Percentiles rank a stretch among this genome's conserved stretches.
Evolutionary conservation across 2,797 vertebrate genomes (phyloP).

Genomic region (Lacerta viridis): DNA sequence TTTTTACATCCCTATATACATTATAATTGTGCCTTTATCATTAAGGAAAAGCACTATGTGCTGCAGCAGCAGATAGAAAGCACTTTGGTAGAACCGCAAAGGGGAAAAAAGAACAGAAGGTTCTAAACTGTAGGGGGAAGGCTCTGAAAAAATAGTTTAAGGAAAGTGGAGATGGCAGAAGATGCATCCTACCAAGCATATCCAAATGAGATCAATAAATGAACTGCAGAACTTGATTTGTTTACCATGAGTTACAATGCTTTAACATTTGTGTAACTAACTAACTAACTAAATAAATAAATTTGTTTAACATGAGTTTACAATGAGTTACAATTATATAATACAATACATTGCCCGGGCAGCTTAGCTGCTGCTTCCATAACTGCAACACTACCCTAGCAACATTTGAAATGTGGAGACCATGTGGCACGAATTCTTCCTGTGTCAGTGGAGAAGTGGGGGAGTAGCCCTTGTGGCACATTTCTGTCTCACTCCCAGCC

Average conservation of each 20-base stretch:
- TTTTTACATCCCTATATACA: background rate
- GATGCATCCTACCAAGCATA: background rate
- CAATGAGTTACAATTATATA: too few species aligned
- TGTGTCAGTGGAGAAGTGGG: background rate
- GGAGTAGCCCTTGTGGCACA: background rate
- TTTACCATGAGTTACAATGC: background rate
- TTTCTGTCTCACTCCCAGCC: too few species aligned
- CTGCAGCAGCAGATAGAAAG: background rate
- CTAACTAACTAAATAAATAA: too few species aligned
- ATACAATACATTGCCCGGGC: too few species aligned
- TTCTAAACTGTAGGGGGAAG: background rate
- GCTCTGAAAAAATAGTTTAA: background rate
- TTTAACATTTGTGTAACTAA: too few species aligned
- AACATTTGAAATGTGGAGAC: background rate
- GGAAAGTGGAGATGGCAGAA: background rate
- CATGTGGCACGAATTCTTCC: background rate
- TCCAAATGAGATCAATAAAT: background rate
- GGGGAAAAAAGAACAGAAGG: background rate
- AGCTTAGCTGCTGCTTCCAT: background rate
- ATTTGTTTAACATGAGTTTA: too few species aligned
- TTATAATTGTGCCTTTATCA: background rate
- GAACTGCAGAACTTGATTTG: background rate
- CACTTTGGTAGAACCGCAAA: background rate
- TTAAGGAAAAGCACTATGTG: background rate
- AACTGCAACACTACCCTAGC: background rate